Percentiles rank a stretch among this genome's conserved stretches.
Conservation (phyloP, 2,888 invertebrate genomes). For the Hemicrepidius hirtus region DNA sequence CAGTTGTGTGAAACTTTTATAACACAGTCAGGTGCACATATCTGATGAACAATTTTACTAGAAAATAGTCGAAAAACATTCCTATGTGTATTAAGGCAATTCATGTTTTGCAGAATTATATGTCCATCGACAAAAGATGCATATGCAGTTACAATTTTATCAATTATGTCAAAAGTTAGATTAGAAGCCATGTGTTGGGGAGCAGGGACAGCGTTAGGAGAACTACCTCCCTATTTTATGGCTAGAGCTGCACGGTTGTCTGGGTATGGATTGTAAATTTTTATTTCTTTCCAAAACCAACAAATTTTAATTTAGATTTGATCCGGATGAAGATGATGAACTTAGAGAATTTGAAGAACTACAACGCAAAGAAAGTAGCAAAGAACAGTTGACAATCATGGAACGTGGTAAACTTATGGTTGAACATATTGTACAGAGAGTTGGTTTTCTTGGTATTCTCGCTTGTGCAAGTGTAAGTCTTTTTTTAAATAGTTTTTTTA, state of each 20-base stretch:
- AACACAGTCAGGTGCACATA: too few species aligned
- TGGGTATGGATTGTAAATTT: slow-evolving; percentile 63
- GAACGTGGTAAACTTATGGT: slow-evolving; percentile 90
- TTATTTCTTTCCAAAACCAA: not conserved
- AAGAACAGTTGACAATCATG: slow-evolving; percentile 77
- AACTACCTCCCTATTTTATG: slow-evolving; percentile 99
- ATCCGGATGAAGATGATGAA: slow-evolving; percentile 80
- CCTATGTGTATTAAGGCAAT: too few species aligned
- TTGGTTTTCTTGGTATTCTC: slow-evolving; percentile 96
- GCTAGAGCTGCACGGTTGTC: slow-evolving; percentile 92
- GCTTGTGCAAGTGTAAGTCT: slow-evolving; percentile 92
- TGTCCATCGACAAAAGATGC: slow-evolving; percentile 87
- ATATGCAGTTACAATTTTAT: slow-evolving; percentile 87
- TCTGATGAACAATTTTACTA: too few species aligned
- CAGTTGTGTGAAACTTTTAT: too few species aligned
- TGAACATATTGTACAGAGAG: slow-evolving; percentile 91
- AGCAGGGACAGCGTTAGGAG: slow-evolving; percentile 97
- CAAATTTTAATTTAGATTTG: slow-evolving; percentile 71
- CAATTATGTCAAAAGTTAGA: slow-evolving; percentile 95
- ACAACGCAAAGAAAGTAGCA: slow-evolving; percentile 77
- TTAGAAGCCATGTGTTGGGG: slow-evolving; percentile 99
- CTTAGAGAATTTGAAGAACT: slow-evolving; percentile 84
- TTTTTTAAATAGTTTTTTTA: too few species aligned
- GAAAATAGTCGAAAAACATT: too few species aligned
- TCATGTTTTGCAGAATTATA: slow-evolving; percentile 89